phyloP scores from a whole-genome alignment of 2,888 invertebrate genomes.

The Steinernema carpocapsae region DNA sequence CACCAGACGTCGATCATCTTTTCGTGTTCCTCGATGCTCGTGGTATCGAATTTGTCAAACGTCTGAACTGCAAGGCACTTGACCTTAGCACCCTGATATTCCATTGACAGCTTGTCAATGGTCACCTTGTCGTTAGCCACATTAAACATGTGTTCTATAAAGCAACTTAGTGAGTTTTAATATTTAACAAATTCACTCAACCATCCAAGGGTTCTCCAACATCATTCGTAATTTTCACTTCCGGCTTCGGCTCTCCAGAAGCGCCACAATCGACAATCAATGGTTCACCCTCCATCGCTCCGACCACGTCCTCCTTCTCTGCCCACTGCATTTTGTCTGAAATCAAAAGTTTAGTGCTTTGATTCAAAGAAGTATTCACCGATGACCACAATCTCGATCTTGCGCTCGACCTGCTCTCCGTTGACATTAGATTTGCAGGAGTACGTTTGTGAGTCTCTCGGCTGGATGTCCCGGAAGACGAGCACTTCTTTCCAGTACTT shows the following conservation, averaged over 20 bases:
- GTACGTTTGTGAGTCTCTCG: conserved; percentile 50
- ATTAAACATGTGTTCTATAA: conserved; percentile 47
- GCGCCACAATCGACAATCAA: conserved; percentile 63
- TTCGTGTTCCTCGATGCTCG: conserved; percentile 45
- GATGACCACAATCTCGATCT: conserved; percentile 49
- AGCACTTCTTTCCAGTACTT: conserved; percentile 53
- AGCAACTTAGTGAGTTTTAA: conserved; percentile 11
- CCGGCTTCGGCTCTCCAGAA: conserved; percentile 47
- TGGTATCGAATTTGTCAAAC: conserved; percentile 37
- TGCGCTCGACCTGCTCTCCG: conserved; percentile 47
- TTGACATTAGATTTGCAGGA: conserved; percentile 49
- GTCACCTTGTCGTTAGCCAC: conserved; percentile 58
- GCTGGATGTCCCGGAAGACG: conserved; percentile 51
- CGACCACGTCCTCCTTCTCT: conserved; percentile 47
- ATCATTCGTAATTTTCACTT: conserved; percentile 55
- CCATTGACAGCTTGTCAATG: conserved; percentile 52
- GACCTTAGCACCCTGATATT: conserved; percentile 49
- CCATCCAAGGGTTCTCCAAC: conserved; percentile 57
- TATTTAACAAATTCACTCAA: conserved; percentile 28
- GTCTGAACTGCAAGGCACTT: conserved; percentile 38
- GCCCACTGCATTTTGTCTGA: conserved; percentile 58
- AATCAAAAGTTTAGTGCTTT: conserved; percentile 24
- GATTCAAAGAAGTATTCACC: conserved; percentile 40
- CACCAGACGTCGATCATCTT: conserved; percentile 58
- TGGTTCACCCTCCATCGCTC: conserved; percentile 59